Evolutionary conservation across 2,113 vertebrate genomes (phyloP).

Genomic region (Cricetomys ansorgei): DNA sequence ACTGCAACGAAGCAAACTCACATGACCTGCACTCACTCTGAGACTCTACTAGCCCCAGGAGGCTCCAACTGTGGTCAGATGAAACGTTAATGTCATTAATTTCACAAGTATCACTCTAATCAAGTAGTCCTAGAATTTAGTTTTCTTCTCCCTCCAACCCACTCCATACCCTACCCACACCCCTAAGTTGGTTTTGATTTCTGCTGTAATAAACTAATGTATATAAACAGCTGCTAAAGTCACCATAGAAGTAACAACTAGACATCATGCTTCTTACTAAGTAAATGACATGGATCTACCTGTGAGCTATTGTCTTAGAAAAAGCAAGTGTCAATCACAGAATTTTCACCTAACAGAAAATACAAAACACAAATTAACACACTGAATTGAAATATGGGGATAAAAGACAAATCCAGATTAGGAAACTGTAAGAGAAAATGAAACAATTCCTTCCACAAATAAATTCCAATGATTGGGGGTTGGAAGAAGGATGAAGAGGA

Average conservation of each 20-base stretch:
- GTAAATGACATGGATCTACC: background rate
- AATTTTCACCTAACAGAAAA: background rate
- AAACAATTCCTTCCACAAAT: background rate
- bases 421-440: background rate
- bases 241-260: background rate
- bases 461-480: background rate
- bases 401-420: background rate
- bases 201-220: background rate
- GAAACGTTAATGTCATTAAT: constrained; percentile 11
- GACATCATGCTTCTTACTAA: background rate
- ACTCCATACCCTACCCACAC: background rate
- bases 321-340: background rate
- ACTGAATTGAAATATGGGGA: background rate
- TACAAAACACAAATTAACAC: background rate
- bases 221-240: background rate
- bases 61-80: background rate
- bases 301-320: background rate
- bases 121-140: background rate
- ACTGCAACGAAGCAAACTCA: background rate
- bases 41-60: background rate
- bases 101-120: background rate
- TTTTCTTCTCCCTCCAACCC: background rate
- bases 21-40: background rate
- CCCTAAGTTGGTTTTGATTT: background rate
- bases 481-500: background rate